phyloP scores from a whole-genome alignment of 1,140 invertebrate genomes.

The Choristoneura fumiferana region DNA sequence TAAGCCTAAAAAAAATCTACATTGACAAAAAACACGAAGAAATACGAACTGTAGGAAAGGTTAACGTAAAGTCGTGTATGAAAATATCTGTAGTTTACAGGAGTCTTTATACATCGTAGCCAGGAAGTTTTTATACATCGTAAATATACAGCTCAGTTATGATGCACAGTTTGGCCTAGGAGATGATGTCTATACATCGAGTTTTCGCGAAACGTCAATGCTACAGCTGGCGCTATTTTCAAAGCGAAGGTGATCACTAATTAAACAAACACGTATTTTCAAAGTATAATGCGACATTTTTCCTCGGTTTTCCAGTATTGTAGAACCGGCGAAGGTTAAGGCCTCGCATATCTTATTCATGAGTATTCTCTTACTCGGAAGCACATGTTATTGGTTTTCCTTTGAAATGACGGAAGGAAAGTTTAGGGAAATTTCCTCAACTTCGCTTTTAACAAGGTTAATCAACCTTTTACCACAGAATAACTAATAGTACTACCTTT shows the following conservation, averaged over 20 bases:
- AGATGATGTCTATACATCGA: constrained; percentile 26
- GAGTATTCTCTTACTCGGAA: constrained; percentile 18
- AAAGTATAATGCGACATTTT: constrained; percentile 17
- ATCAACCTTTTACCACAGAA: no score
- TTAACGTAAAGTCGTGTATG: no score
- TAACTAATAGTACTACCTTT: no score
- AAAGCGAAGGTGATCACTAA: constrained; percentile 37
- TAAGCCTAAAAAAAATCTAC: no score
- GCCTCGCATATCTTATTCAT: constrained; percentile 31
- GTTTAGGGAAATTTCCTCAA: neutral
- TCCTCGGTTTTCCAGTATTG: constrained; percentile 27
- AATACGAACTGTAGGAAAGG: no score
- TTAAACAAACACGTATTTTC: constrained; percentile 16
- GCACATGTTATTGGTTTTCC: constrained; percentile 29
- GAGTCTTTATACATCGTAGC: no score
- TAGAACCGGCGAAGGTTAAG: constrained; percentile 28
- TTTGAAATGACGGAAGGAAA: constrained; percentile 22
- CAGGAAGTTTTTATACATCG: no score
- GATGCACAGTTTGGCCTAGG: constrained; percentile 19
- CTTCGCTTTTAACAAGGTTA: constrained; percentile 3
- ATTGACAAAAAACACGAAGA: no score
- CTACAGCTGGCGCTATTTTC: constrained; percentile 32
- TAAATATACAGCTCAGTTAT: no score
- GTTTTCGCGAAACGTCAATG: constrained; percentile 33
- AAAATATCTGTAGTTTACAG: no score